phyloP scores from a whole-genome alignment of 2,797 vertebrate genomes.

The Hydrocynus forskahlii region DNA sequence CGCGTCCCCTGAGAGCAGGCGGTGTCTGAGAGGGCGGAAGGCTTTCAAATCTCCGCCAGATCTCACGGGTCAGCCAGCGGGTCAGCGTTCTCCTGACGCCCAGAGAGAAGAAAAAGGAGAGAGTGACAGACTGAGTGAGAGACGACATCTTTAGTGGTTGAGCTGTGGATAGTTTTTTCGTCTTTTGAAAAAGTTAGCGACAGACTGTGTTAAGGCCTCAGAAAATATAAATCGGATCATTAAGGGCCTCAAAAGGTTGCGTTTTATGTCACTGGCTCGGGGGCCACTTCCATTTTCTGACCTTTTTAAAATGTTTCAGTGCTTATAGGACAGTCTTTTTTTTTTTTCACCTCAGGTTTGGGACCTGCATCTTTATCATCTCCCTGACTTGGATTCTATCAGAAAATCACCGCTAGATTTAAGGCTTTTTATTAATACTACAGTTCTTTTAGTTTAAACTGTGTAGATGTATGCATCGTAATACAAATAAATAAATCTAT shows the following conservation, averaged over 20 bases:
- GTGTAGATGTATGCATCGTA: too few species aligned
- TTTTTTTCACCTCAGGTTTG: background rate
- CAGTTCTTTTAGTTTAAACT: too few species aligned
- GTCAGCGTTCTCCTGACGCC: slow-evolving; percentile 39
- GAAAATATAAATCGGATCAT: slow-evolving; percentile 27
- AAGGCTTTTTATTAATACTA: too few species aligned
- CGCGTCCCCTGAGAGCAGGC: slow-evolving; percentile 15
- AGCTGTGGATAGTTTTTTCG: slow-evolving; percentile 20
- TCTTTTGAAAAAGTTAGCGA: slow-evolving; percentile 17
- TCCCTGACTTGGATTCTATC: background rate
- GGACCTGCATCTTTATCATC: background rate
- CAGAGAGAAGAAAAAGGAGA: background rate
- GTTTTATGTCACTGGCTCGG: slow-evolving; percentile 18
- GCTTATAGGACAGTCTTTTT: background rate
- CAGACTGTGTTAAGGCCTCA: background rate
- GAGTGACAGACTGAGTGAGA: background rate
- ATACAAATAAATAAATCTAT: too few species aligned
- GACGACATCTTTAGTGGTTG: background rate
- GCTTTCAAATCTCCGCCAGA: slow-evolving; percentile 58
- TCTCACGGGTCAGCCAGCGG: slow-evolving; percentile 41
- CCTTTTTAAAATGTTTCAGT: slow-evolving; percentile 1
- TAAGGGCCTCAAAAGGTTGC: slow-evolving; percentile 5
- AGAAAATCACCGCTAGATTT: background rate
- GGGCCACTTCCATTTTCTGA: background rate
- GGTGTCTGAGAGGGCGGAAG: slow-evolving; percentile 46